Evolutionary conservation across 1,140 invertebrate genomes (phyloP), one percentile per base, ranked within the genome.

Genomic region (Anthonomus grandis): DNA sequence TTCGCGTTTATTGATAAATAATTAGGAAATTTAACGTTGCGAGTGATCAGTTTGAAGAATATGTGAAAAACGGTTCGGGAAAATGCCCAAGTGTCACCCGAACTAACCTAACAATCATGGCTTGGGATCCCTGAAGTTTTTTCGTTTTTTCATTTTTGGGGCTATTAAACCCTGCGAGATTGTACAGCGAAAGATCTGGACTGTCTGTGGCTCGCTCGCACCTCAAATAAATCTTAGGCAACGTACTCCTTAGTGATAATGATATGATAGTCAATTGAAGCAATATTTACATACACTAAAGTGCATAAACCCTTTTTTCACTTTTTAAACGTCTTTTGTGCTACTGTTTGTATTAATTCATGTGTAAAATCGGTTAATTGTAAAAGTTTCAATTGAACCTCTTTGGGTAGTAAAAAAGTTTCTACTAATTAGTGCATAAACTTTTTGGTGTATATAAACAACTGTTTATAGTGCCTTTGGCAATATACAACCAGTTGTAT

Each of bases 61-160:
- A 38, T 15, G 15, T 44, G n/a, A 21, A 10, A 23, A 13, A 18
- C 34, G 39, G n/a, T 13, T 10, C 13, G 41, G 25, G 44, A 17
- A 48, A 27, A 38, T 50, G 37, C 21, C 42, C 47, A 36, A 49
- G 44, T 57, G 55, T 57, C 55, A 57, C 45, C 25, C 17, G 23
- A 57, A 21, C 46, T 57, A 57, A 57, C 55, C 55, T 57, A 57
- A 38, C 49, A 57, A 44, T 15, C 36, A n/a, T 57, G 47, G 55
- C 55, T 57, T 57, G 55, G 55, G 46, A 57, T 41, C 13, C 4
- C 55, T 41, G 19, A 22, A 36, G 46, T 50, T 57, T 57, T 57
- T 19, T 23, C 12, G 15, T n/a, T 10, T 23, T 51, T 24, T 24
- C 18, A 3, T 15, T n/a, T n/a, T n/a, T n/a, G n/a, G n/a, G n/a